Evolutionary conservation across 1,140 invertebrate species (phyloP), one percentile per base, ranked within the genome.

Genomic region (Pachypsylla venusta): DNA sequence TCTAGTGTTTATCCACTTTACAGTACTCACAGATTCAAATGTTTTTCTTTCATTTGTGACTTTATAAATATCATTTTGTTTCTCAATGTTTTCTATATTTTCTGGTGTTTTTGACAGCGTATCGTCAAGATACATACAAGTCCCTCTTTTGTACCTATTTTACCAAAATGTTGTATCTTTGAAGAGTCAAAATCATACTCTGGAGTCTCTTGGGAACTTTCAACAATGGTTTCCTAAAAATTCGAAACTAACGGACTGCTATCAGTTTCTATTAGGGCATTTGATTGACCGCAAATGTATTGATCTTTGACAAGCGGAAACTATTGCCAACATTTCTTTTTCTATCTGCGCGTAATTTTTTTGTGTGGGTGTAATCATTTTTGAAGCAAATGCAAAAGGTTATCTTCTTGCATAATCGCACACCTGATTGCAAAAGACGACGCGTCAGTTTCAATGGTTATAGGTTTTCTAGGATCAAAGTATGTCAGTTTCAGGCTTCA

Each of bases 261-360:
- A 57, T 75, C 74, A 0, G 69, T 73, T 61, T 74, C 66, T 1
- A 72, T 65, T 4, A 69, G 53, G n/a, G 58, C 35, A 14, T 60
- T 59, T 56, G n/a, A n/a, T n/a, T 61, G 61, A 39, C 67, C 66
- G 60, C 63, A 66, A 2, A 69, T 53, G 54, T 68, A 63, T 39
- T 66, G 63, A 16, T 53, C 13, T n/a, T n/a, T n/a, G n/a, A n/a
- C n/a, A n/a, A n/a, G n/a, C n/a, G n/a, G 48, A 67, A 69, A 22
- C 53, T 10, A 73, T 66, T 14, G 64, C 66, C 4, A 71, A 62
- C 7, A 63, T 60, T 61, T 74, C 70, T 53, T 68, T 71, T 53
- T 74, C 71, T 10, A 71, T 71, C 24, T 67, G 65, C 1, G 68
- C 56, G 60, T 73, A 75, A 4, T 64, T 64, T 35, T 61, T 54